Conservation (phyloP, 2,797 vertebrate genomes). For the Percopsis omiscomaycus region DNA sequence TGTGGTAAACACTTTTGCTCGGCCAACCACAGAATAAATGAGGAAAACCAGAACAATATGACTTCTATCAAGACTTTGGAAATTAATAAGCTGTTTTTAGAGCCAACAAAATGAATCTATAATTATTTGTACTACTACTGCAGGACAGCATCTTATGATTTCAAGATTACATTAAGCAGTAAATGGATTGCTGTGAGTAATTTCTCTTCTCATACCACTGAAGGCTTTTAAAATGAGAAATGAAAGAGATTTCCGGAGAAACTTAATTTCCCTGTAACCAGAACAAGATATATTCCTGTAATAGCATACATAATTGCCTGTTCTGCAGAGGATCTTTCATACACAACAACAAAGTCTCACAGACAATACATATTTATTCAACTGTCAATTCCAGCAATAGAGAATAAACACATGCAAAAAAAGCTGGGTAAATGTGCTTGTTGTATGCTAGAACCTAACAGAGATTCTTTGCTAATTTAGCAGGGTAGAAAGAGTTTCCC, state of each 20-base stretch:
- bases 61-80: slow-evolving; percentile 74
- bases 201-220: slow-evolving; percentile 71
- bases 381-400: slow-evolving; percentile 73
- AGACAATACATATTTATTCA: slow-evolving; percentile 81
- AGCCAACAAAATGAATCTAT: slow-evolving; percentile 76
- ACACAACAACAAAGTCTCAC: slow-evolving; percentile 79
- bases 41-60: slow-evolving; percentile 69
- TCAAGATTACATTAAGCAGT: slow-evolving; percentile 77
- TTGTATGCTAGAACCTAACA: slow-evolving; percentile 72
- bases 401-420: slow-evolving; percentile 49
- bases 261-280: slow-evolving; percentile 82
- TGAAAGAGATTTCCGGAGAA: slow-evolving; percentile 76
- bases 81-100: slow-evolving; percentile 78
- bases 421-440: slow-evolving; percentile 75
- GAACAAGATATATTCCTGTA: slow-evolving; percentile 83
- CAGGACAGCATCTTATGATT: slow-evolving; percentile 74
- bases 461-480: slow-evolving; percentile 74
- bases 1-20: slow-evolving; percentile 42
- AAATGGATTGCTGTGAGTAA: slow-evolving; percentile 78
- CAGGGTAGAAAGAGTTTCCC: slow-evolving; percentile 67
- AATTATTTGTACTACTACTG: slow-evolving; percentile 77
- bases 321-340: slow-evolving; percentile 76
- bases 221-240: slow-evolving; percentile 72
- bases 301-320: slow-evolving; percentile 78
- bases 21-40: slow-evolving; percentile 62